Base-by-base conservation (phyloP, 1,140 invertebrate species). In the Papilio xuthus region DNA sequence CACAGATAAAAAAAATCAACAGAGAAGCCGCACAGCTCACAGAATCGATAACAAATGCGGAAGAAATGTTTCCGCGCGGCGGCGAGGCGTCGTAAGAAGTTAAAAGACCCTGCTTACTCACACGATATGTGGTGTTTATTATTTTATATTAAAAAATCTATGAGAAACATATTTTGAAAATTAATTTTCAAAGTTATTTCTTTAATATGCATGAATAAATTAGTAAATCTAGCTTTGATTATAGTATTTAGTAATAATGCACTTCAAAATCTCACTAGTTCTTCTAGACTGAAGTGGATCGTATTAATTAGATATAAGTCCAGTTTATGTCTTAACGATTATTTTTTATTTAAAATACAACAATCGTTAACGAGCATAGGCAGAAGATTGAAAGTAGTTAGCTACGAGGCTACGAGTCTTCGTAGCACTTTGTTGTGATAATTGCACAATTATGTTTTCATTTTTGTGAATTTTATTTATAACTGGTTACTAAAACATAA, bases 11-110 rank as follows among this genome's bases (percentile, higher is more conserved):
- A 63, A 63, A 9, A 67, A 37, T 28, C 13, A 28, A 28, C 60
- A 67, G 26, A 67, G 60, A 67, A 67, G 60, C 60, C 60, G 12
- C 32, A 67, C 26, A 67, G 60, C 26, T 67, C 60, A 2, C 3
- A 67, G 60, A 67, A 67, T 67, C 60, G 26, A 67, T 67, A 67
- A 67, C 60, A 67, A 67, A 67, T 67, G 60, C 60, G 60, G 60
- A 67, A 67, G 60, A 67, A 67, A 67, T 67, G 26, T 67, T 67
- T 67, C 60, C 60, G 60, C 6, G 23, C 60, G 60, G 20, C 60
- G 12, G 13, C 60, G 2, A 67, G 60, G 60, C 60, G 60, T 67
- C 60, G 26, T 67, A 26, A 23, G 53, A 23, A n/a, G 20, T 23
- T 60, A 23, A 60, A 63, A 63, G 56, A 67, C 12, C 60, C 60